Conservation (phyloP, 2,113 vertebrate genomes). For the Mus spicilegus region DNA sequence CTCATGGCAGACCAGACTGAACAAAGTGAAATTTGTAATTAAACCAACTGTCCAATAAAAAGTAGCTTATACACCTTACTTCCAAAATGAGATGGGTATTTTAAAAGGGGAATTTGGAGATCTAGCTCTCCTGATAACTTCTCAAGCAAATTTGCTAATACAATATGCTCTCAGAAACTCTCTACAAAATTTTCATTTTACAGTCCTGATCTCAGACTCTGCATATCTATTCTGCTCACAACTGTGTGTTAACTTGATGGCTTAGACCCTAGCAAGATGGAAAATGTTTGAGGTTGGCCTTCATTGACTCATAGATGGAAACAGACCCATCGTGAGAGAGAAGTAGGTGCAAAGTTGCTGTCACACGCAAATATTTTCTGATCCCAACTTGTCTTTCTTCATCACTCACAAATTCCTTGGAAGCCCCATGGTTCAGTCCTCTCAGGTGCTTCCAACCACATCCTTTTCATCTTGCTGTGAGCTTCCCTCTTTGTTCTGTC, state of each 20-base stretch:
- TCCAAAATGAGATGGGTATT: not conserved
- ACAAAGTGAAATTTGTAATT: not conserved
- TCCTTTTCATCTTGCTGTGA: not conserved
- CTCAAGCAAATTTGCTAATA: not conserved
- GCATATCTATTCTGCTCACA: not conserved
- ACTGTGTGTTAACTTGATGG: not conserved
- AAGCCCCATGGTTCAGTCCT: not conserved
- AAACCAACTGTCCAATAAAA: constrained; percentile 8
- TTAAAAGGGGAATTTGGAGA: not conserved
- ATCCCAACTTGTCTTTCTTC: not conserved
- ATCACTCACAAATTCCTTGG: not conserved
- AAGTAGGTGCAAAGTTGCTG: not conserved
- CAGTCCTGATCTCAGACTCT: not conserved
- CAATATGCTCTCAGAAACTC: not conserved
- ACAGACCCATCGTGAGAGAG: not conserved
- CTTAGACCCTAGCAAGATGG: not conserved
- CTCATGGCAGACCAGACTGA: not conserved
- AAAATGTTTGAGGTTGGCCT: not conserved
- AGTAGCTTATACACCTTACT: not conserved
- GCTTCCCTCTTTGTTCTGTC: not conserved
- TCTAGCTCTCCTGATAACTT: not conserved
- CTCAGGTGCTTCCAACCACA: not conserved
- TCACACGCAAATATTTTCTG: not conserved
- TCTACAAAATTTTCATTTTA: not conserved
- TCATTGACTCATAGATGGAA: not conserved